Base-by-base conservation (phyloP, 2,113 vertebrate genomes). In the Xiphophorus hellerii region DNA sequence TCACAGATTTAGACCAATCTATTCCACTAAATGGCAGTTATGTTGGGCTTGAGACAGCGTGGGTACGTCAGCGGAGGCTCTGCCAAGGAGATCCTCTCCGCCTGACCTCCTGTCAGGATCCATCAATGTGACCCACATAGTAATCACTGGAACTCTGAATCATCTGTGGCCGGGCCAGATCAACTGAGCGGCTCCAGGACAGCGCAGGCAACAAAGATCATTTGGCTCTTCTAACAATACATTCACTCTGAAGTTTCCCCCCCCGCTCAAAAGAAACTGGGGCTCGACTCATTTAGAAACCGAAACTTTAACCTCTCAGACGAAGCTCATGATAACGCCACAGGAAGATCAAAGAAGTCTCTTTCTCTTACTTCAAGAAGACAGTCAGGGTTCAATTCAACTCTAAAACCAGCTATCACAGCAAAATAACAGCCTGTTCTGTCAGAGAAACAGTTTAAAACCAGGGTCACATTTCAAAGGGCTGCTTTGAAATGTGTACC, bases 111-210 rank as follows among this genome's bases (percentile, higher is more conserved):
- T 77, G 77, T 89, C 75, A 83, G 77, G 80, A 88, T 91, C 88
- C 78, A 90, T 90, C 88, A 90, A 73, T 74, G 83, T 88, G 90
- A 92, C 92, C 88, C 84, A 91, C 89, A 93, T 92, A 88, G 87
- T 89, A 90, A 87, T 91, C 81, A 90, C 90, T 90, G 72, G 78
- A 83, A 87, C 77, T 84, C 85, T 77, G 86, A 90, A 89, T 92
- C 81, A 90, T 88, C 88, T 72, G 71, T 77, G 66, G 82, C 62
- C 48, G 51, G 30, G 67, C 84, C 73, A 73, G 69, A 62, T 70
- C 78, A 66, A 74, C 77, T 58, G 54, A 78, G 76, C 76, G 72
- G 62, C 81, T 71, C 67, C 60, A 42, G 76, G 51, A 83, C 75
- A 81, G 60, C 65, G 27, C 62, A 70, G 37, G 78, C 62, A 51